Conservation (phyloP, 2,113 vertebrate genomes). For the Oncorhynchus mykiss region DNA sequence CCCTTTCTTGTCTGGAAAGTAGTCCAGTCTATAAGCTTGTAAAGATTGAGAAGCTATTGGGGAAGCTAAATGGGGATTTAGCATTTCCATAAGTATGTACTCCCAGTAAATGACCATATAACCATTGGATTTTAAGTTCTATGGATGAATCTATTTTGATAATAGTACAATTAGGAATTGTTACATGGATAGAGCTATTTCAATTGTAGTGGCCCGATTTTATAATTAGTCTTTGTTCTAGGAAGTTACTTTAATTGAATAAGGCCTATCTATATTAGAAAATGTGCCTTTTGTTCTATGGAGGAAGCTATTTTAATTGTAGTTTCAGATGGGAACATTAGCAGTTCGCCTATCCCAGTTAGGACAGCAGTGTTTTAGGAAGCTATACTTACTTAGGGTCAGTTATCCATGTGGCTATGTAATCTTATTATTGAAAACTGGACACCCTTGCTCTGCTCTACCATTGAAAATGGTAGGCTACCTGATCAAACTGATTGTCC, state of each 20-base stretch:
- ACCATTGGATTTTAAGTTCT: not conserved
- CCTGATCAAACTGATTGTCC: too few species aligned
- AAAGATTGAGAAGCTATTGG: not conserved
- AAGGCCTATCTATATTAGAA: too few species aligned
- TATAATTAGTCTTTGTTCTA: not conserved
- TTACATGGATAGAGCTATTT: too few species aligned
- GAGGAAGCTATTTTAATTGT: conserved; percentile 1
- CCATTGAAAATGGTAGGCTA: too few species aligned
- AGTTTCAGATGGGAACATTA: not conserved
- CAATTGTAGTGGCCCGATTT: not conserved
- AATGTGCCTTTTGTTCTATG: conserved; percentile 3
- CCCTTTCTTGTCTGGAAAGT: too few species aligned
- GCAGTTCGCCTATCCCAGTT: not conserved
- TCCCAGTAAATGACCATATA: too few species aligned
- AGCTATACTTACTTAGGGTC: not conserved
- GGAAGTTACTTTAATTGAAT: not conserved
- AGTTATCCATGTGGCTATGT: not conserved
- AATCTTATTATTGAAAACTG: not conserved
- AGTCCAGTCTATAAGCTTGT: too few species aligned
- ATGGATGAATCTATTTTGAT: not conserved
- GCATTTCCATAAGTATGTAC: not conserved
- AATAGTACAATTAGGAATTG: not conserved
- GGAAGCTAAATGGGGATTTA: not conserved
- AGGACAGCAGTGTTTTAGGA: not conserved
- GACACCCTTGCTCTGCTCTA: not conserved